Evolutionary conservation across 1,140 invertebrate genomes (phyloP).

Genomic region (Drosophila pseudoobscura): DNA sequence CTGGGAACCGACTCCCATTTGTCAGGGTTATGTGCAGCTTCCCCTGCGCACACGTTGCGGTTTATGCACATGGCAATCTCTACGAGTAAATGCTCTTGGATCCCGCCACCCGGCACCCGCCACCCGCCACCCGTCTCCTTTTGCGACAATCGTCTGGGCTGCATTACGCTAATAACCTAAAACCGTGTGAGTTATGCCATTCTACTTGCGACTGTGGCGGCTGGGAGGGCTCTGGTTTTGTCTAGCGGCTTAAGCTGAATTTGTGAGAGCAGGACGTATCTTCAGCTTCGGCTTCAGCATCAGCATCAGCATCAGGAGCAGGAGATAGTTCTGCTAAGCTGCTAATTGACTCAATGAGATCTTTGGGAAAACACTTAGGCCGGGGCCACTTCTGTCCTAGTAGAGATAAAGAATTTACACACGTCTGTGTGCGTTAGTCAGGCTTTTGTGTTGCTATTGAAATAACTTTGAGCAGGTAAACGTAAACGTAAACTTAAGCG

Average conservation of each 20-base stretch:
- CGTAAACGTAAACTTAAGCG: conserved; percentile 14
- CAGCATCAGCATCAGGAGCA: not conserved
- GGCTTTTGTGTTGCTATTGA: conserved; percentile 2
- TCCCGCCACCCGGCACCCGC: conserved; percentile 1
- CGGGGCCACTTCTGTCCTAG: not conserved
- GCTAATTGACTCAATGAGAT: conserved; percentile 50
- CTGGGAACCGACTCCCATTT: conserved; percentile 55
- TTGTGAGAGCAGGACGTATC: conserved; percentile 5
- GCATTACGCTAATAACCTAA: conserved; percentile 77
- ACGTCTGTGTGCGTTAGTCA: conserved; percentile 5
- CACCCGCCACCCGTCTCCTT: conserved; percentile 10
- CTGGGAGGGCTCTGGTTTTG: conserved; percentile 1
- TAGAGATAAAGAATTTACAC: conserved; percentile 11
- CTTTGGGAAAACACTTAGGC: not conserved
- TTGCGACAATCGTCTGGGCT: conserved; percentile 63
- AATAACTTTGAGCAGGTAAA: conserved; percentile 38
- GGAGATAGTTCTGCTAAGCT: conserved; percentile 13
- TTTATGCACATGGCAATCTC: conserved; percentile 73
- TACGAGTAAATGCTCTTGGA: conserved; percentile 6
- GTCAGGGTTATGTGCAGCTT: conserved; percentile 68
- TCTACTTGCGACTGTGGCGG: conserved; percentile 29
- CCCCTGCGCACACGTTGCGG: conserved; percentile 63
- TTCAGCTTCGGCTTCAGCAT: not conserved
- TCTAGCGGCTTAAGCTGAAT: conserved; percentile 25
- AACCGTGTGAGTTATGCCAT: conserved; percentile 63